Evolutionary conservation across 1,140 invertebrate species (phyloP), one percentile per base, ranked within the genome.

Genomic region (Asobara japonica): DNA sequence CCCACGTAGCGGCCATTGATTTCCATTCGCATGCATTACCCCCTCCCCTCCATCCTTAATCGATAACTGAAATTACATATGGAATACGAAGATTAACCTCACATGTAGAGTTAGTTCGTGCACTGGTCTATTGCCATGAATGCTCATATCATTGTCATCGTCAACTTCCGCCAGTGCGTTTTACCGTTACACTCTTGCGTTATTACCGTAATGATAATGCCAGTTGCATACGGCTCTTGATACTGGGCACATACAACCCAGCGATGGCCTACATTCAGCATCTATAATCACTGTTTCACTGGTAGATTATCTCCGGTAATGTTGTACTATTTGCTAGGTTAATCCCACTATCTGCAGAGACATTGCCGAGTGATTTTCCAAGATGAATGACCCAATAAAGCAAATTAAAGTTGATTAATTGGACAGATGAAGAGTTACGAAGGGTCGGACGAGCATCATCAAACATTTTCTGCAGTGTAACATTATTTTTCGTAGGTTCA

Each of bases 141-240:
- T 45, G n/a, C 41, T 45, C 41, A n/a, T 45, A 45, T 45, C 41
- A 45, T 45, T 45, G 41, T 45, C 41, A 45, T 45, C 41, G 41
- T 45, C 41, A 45, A 45, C 41, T 45, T 45, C 41, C 41, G 41
- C 7, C 41, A 45, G 41, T 45, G 41, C 41, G 41, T 45, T n/a
- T 45, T 13, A 45, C 41, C 41, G 41, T 45, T 45, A 45, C 36
- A 38, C 41, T 45, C 41, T 45, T 45, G 41, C 41, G 41, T 45
- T 45, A 45, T 45, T 45, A 45, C 41, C 41, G 41, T 45, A 45
- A 45, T 45, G 41, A 45, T 45, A 45, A 45, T 45, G 41, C 41
- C 41, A 45, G 36, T 38, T 16, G 41, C 36, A 38, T n/a, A 38
- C 36, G 41, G 41, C 13, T 45, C 41, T 45, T 45, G n/a, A 45